Evolutionary conservation across 2,797 vertebrate genomes (phyloP).

Genomic region (Chrosomus eos): DNA sequence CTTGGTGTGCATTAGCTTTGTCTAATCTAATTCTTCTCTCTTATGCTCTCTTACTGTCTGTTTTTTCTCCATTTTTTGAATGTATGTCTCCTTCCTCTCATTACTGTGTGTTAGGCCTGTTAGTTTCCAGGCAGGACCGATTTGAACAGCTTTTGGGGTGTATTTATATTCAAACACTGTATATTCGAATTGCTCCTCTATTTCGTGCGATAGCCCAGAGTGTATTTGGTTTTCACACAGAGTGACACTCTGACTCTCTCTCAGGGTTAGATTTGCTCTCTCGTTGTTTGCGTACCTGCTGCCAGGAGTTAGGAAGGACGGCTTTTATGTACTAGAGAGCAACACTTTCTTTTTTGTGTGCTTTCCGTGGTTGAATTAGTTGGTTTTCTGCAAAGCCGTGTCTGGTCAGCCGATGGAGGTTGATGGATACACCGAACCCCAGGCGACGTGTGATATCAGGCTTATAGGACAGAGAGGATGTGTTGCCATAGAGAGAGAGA

Average conservation of each 20-base stretch:
- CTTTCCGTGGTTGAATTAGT: slow-evolving; percentile 54
- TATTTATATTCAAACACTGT: slow-evolving; percentile 75
- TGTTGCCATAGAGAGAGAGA: slow-evolving; percentile 54
- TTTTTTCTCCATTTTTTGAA: slow-evolving; percentile 20
- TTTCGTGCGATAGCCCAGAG: slow-evolving; percentile 73
- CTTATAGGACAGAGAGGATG: slow-evolving; percentile 23
- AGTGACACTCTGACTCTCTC: slow-evolving; percentile 74
- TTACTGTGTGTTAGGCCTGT: background rate
- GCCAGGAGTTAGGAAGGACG: slow-evolving; percentile 11
- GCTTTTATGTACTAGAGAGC: slow-evolving; percentile 33
- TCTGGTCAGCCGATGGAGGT: slow-evolving; percentile 64
- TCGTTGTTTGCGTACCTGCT: slow-evolving; percentile 15
- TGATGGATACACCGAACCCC: slow-evolving; percentile 69
- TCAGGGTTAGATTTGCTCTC: slow-evolving; percentile 13
- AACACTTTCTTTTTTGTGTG: slow-evolving; percentile 21
- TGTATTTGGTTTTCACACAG: slow-evolving; percentile 72
- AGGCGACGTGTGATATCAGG: slow-evolving; percentile 60
- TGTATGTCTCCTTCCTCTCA: background rate
- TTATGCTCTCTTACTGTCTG: background rate
- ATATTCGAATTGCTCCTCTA: slow-evolving; percentile 71
- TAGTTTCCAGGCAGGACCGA: slow-evolving; percentile 59
- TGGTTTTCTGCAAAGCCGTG: slow-evolving; percentile 55
- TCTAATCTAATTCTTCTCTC: slow-evolving; percentile 56
- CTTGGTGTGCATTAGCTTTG: slow-evolving; percentile 70
- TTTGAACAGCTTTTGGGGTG: slow-evolving; percentile 77